A percentile compares a stretch with the other conserved stretches of the same genome.
phyloP scores from a whole-genome alignment of 2,113 vertebrate species.

The Mastomys coucha region DNA sequence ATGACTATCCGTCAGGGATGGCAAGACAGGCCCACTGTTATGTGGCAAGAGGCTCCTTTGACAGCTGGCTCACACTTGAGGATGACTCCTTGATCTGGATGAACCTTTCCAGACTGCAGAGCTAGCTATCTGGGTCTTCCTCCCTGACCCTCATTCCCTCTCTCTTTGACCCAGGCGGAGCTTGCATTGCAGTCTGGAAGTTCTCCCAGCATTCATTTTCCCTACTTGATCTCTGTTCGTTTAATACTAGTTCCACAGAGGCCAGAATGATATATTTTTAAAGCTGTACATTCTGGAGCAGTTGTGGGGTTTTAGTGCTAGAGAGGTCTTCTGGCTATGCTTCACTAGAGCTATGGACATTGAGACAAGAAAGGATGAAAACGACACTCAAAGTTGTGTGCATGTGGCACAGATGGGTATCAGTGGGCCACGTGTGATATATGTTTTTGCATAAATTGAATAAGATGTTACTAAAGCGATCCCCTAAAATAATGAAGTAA shows the following conservation, averaged over 20 bases:
- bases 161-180: not conserved
- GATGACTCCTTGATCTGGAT: not conserved
- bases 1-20: too few relatives aligned
- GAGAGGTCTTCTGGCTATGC: not conserved
- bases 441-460: not conserved
- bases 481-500: not conserved
- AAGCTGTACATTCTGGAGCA: not conserved
- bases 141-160: not conserved
- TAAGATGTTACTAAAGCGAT: not conserved
- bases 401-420: not conserved
- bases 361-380: not conserved
- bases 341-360: not conserved
- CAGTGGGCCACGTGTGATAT: not conserved
- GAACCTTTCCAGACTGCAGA: not conserved
- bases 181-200: not conserved
- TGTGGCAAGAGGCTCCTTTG: not conserved
- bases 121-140: not conserved
- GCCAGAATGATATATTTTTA: not conserved
- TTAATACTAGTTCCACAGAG: not conserved
- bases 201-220: not conserved
- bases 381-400: not conserved
- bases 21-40: not conserved
- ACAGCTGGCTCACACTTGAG: not conserved
- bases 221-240: not conserved
- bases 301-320: not conserved